Conservation (phyloP, 2,888 invertebrate genomes). For the Acrobasis consociella region DNA sequence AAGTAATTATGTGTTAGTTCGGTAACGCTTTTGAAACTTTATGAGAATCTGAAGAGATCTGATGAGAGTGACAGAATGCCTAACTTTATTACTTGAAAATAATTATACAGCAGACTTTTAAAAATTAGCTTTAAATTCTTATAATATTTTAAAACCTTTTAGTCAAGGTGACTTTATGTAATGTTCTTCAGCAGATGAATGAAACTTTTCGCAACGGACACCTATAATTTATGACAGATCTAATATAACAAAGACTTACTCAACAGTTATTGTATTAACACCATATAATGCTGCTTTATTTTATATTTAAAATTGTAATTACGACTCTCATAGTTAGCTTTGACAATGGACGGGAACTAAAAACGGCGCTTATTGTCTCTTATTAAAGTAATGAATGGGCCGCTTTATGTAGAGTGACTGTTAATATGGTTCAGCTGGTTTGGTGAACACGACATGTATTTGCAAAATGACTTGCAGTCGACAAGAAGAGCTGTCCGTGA, state of each 20-base stretch:
- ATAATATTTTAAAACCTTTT: conserved; percentile 20
- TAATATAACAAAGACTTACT: conserved; percentile 63
- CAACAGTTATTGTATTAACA: conserved; percentile 75
- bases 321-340: conserved; percentile 67
- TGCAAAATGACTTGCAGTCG: neutral
- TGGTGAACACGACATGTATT: neutral
- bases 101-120: neutral
- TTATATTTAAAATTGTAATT: conserved; percentile 73
- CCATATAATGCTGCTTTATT: conserved; percentile 64
- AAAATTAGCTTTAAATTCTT: too few species aligned
- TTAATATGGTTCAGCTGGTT: conserved; percentile 51
- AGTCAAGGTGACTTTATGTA: conserved; percentile 52
- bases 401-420: conserved; percentile 58
- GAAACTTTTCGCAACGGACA: conserved; percentile 62
- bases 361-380: conserved; percentile 68
- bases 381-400: conserved; percentile 64
- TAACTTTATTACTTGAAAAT: neutral
- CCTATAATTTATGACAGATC: conserved; percentile 33
- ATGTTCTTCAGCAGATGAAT: conserved; percentile 56
- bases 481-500: neutral
- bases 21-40: neutral
- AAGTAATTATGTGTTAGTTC: conserved; percentile 2
- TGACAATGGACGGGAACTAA: conserved; percentile 76
- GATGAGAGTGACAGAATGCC: neutral
- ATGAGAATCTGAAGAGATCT: neutral